Base-by-base conservation (phyloP, 2,888 invertebrate species). In the Stratiomys singularior region DNA sequence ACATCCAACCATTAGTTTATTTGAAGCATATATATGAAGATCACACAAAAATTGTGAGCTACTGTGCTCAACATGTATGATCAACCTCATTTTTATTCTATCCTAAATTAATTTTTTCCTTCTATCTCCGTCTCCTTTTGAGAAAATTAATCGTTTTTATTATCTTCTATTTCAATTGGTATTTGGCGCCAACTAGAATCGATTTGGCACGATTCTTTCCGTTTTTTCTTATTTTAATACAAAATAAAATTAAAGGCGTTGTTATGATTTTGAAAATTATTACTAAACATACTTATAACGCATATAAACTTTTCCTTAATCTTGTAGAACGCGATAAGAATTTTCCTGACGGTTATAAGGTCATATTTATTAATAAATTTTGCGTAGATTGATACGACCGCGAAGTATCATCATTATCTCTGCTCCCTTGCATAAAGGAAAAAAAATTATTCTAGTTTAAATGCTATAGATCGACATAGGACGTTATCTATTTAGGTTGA, bases 301-400 rank as follows among this genome's bases (percentile, higher is more conserved):
- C 58, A 74, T 60, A 74, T 74, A 74, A 58, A 21, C 46, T 74
- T 58, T 58, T 74, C 52, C 2, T n/a, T n/a, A 72, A 72, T 72
- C 58, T 74, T 44, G 52, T 13, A n/a, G 44, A 30, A 37, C 18
- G 30, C 13, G 74, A 74, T 74, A 74, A 74, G 74, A 74, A 60
- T 1, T 21, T 71, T 58, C 44, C 58, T 37, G 44, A 74, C 28
- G 74, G 74, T 58, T 74, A 74, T 74, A 74, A 74, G 74, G 74
- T 74, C 74, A 74, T 30, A 21, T 74, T 58, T 74, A 74, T 11
- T 60, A 74, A 74, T 74, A 74, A 74, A 74, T 58, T 74, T 74
- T 58, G 74, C 74, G 74, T 74, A 74, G 74, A 74, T 74, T 58
- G 74, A 74, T 74, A 58, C 15, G 47, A 47, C 69, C 18, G 58